Evolutionary conservation across 2,888 invertebrate genomes (phyloP).

Genomic region (Hanleya hanleyi): DNA sequence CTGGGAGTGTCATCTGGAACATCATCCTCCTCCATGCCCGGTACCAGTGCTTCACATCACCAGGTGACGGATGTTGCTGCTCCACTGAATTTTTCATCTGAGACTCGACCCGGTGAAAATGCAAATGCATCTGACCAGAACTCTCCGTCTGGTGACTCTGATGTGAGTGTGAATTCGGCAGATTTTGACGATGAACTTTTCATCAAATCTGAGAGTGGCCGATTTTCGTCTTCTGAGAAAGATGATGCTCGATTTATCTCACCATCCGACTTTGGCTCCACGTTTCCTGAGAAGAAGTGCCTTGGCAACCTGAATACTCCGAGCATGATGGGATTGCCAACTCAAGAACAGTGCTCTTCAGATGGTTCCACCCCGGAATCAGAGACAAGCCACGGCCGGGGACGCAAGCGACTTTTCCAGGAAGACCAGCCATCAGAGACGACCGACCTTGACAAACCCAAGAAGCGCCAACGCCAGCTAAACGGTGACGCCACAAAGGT

Average conservation of each 20-base stretch:
- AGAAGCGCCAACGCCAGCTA: slow-evolving; percentile 17
- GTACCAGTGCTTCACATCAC: not conserved
- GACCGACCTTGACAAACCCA: not conserved
- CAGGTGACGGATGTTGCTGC: not conserved
- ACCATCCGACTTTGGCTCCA: not conserved
- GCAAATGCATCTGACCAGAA: not conserved
- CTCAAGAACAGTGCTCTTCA: not conserved
- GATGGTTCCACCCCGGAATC: not conserved
- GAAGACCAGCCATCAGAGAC: not conserved
- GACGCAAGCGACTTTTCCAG: not conserved
- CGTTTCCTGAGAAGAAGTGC: not conserved
- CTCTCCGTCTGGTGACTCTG: not conserved
- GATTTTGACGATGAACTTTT: not conserved
- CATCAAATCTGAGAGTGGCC: not conserved
- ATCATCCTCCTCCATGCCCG: not conserved
- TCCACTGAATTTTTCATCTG: not conserved
- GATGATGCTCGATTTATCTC: not conserved
- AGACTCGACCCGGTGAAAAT: not conserved
- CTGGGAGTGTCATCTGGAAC: not conserved
- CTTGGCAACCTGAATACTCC: not conserved
- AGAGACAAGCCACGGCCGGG: no score
- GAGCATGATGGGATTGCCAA: not conserved
- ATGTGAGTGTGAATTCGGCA: not conserved
- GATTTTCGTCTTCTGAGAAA: no score
- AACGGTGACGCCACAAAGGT: slow-evolving; percentile 43